A percentile compares a stretch with the other conserved stretches of the same genome.
phyloP scores from a whole-genome alignment of 2,113 vertebrate genomes.

The Gallinago undulata region DNA sequence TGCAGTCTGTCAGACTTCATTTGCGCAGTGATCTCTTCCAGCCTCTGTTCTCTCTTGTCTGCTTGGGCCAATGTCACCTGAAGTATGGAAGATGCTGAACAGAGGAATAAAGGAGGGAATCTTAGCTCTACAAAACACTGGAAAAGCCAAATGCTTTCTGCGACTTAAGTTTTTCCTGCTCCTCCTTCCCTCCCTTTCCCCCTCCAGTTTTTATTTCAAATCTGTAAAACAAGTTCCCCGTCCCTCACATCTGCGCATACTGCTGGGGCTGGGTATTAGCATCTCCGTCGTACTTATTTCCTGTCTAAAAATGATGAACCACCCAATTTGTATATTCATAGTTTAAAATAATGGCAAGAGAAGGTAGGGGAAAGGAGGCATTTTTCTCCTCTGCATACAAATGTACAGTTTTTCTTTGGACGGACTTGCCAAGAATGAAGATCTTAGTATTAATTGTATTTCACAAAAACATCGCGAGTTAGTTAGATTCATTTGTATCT shows the following conservation, averaged over 20 bases:
- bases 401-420: neutral
- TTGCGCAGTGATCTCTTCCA: neutral
- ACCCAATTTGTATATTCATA: neutral
- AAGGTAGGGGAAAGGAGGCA: neutral
- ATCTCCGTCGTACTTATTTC: neutral
- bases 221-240: conserved; percentile 15
- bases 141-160: neutral
- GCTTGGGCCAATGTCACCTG: neutral
- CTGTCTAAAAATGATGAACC: neutral
- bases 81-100: neutral
- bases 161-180: neutral
- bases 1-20: neutral
- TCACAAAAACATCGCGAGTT: neutral
- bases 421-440: neutral
- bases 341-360: neutral
- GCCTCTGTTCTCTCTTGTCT: neutral
- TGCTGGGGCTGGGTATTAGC: neutral
- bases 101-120: neutral
- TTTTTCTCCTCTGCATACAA: neutral
- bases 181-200: neutral
- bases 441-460: neutral
- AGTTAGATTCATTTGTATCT: neutral
- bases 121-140: neutral
- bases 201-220: conserved; percentile 12
- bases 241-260: neutral